Conservation (phyloP, 2,113 vertebrate genomes). For the Thymallus thymallus region DNA sequence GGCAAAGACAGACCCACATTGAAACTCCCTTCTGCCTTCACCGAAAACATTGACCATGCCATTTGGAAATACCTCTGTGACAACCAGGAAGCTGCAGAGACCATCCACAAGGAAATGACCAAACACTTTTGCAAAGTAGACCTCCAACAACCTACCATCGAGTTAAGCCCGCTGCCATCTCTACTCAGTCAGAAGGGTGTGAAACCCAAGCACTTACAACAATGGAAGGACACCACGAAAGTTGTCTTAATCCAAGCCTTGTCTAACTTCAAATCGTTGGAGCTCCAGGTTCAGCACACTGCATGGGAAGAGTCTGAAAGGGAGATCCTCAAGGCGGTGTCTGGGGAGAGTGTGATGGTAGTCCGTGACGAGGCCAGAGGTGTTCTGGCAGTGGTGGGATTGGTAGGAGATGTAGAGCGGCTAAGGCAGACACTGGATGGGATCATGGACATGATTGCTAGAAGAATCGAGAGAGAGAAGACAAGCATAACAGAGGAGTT, state of each 20-base stretch:
- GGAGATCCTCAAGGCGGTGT: conserved; percentile 40
- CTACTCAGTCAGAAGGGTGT: conserved; percentile 66
- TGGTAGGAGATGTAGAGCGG: conserved; percentile 57
- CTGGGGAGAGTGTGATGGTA: conserved; percentile 56
- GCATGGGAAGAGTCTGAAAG: conserved; percentile 71
- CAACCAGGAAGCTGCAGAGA: conserved; percentile 46
- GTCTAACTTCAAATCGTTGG: conserved; percentile 66
- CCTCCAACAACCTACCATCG: conserved; percentile 51
- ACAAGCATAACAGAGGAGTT: conserved; percentile 57
- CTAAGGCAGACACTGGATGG: conserved; percentile 49
- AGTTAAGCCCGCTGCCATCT: conserved; percentile 65
- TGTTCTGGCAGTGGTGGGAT: conserved; percentile 72
- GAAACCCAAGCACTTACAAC: conserved; percentile 57
- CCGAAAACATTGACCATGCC: conserved; percentile 58
- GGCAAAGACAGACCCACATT: conserved; percentile 77
- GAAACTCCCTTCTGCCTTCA: conserved; percentile 74
- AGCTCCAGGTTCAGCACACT: conserved; percentile 44
- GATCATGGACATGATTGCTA: conserved; percentile 45
- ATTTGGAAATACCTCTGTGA: conserved; percentile 74
- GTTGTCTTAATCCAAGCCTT: conserved; percentile 58
- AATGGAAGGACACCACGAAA: conserved; percentile 72
- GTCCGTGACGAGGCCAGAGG: conserved; percentile 48
- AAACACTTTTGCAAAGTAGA: conserved; percentile 64
- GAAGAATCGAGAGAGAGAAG: conserved; percentile 67
- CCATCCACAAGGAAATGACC: conserved; percentile 66